Base-by-base conservation (phyloP, 92 coral and sea anemone species). In the Actinernus sp. region DNA sequence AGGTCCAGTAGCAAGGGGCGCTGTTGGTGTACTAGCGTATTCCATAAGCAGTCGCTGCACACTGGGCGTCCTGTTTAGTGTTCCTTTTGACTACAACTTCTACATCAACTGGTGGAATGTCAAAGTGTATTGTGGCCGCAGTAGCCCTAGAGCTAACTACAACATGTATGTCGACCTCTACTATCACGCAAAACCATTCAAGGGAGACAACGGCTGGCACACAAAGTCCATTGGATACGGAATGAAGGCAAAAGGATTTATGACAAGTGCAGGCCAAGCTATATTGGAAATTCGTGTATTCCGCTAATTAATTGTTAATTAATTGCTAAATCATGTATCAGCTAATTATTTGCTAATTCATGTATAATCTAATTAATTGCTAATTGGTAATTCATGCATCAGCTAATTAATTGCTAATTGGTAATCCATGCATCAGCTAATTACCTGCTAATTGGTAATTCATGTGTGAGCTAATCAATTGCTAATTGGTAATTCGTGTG, bases 31-130 rank as follows among this genome's bases (percentile, higher is more conserved):
- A 26, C 2, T 76, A 28, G 48, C 84, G 2, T 83, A 83, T 45
- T 31, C 17, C 49, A 49, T 83, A 56, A 30, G 55, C 37, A 55
- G 47, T 20, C 39, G 33, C 49, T 30, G 3, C 26, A 74, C 89
- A 10, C 65, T 83, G n/a, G 84, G 56, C 4, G 32, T 83, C 21
- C 8, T 83, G 61, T 83, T 65, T 41, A 55, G 78, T 50, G 78
- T 82, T 31, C 85, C 89, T 2, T 76, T 17, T 32, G 84, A 76
- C 56, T 65, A 76, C 65, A 49, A 65, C 73, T 19, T 31, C 49
- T 66, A 76, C 55, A 0, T 11, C 2, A 82, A 82, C 75, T 81
- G 69, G 71, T 81, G 88, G 88, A 75, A 81, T 50, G 61, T 57
- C 26, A 74, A 63, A 30, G 55, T 83, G 26, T 67, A 66, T 47